Evolutionary conservation across 64 coral and sea anemone genomes (phyloP).

Genomic region (Dendronephthya gigantea): DNA sequence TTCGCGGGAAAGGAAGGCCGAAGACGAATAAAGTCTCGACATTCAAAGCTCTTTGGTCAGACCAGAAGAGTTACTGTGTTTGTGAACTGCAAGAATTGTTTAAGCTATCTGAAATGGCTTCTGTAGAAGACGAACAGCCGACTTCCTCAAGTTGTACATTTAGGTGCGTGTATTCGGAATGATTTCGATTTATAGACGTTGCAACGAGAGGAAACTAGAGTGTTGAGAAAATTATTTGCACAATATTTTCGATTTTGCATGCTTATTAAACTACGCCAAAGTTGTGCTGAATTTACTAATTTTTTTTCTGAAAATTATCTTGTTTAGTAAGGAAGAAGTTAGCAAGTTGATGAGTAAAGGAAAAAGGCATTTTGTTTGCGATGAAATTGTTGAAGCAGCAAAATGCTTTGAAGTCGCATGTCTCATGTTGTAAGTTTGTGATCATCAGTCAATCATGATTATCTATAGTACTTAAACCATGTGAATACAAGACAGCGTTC

Average conservation of each 20-base stretch:
- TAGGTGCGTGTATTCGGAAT: neutral
- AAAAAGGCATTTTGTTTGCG: neutral
- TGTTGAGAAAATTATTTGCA: no score
- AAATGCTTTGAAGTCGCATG: neutral
- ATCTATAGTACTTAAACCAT: no score
- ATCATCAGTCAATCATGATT: neutral
- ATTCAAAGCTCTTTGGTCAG: neutral
- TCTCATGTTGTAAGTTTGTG: neutral
- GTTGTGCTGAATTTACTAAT: neutral
- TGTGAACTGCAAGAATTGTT: neutral
- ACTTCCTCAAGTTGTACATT: neutral
- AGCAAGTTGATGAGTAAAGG: conserved; percentile 11
- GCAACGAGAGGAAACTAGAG: no score
- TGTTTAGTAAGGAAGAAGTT: conserved; percentile 7
- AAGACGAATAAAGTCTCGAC: no score
- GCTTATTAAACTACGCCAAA: no score
- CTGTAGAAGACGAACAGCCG: neutral
- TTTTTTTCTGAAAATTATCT: neutral
- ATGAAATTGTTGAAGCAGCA: conserved; percentile 9
- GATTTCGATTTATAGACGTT: neutral
- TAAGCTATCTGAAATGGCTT: neutral
- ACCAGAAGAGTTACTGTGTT: neutral
- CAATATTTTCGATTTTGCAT: no score
- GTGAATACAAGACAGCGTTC: no score
- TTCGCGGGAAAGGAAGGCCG: neutral